Conservation (phyloP, 2,797 vertebrate species). For the Eleutherodactylus coqui region DNA sequence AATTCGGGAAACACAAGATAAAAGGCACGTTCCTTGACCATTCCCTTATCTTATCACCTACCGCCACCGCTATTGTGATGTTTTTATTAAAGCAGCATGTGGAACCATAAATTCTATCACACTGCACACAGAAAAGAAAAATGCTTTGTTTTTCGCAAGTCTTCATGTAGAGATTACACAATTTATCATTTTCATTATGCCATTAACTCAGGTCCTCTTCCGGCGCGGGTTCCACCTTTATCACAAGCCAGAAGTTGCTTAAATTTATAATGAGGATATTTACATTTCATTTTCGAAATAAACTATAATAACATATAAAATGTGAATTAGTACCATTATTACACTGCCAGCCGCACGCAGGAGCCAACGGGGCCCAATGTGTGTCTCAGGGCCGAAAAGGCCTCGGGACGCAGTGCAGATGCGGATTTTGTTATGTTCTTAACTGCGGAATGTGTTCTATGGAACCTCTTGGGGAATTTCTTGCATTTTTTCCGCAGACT, state of each 20-base stretch:
- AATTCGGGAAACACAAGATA: background rate
- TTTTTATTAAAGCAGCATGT: constrained; percentile 21
- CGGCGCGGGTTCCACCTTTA: background rate
- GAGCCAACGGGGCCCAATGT: background rate
- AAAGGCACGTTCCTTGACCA: background rate
- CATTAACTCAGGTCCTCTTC: background rate
- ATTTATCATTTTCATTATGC: constrained; percentile 20
- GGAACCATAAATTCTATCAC: constrained; percentile 5
- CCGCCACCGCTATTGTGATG: background rate
- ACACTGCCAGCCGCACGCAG: background rate
- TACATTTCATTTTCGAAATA: constrained; percentile 14
- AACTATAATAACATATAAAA: background rate
- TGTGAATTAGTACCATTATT: background rate
- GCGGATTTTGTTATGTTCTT: no score
- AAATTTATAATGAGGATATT: constrained; percentile 1
- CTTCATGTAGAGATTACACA: constrained; percentile 1
- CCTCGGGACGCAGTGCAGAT: no score
- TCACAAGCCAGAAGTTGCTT: background rate
- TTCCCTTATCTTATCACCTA: constrained; percentile 1
- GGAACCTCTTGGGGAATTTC: no score
- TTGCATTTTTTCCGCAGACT: no score
- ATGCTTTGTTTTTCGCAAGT: constrained; percentile 24
- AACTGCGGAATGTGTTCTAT: no score
- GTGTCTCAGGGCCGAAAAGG: no score
- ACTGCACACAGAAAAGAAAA: background rate